phyloP scores from a whole-genome alignment of 2,888 invertebrate species.

The Scaptomyza flava region DNA sequence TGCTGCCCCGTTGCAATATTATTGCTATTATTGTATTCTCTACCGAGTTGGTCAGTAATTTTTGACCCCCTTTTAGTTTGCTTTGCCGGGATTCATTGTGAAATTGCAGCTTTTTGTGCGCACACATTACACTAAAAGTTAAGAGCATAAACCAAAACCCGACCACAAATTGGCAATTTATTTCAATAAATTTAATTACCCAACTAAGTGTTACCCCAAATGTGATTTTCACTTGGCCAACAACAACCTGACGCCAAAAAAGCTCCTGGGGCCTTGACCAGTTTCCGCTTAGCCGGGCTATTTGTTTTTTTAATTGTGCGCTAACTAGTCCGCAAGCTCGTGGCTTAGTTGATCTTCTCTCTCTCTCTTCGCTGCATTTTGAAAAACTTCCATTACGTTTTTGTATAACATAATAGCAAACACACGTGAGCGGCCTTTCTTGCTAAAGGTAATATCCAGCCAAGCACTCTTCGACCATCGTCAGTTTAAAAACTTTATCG shows the following conservation, averaged over 20 bases:
- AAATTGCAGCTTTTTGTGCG: slow-evolving; percentile 16
- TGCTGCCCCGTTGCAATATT: slow-evolving; percentile 15
- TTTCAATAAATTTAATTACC: slow-evolving; percentile 74
- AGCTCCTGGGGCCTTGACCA: slow-evolving; percentile 21
- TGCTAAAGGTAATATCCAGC: background rate
- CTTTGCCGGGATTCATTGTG: slow-evolving; percentile 26
- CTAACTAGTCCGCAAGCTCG: slow-evolving; percentile 52
- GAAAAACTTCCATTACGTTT: slow-evolving; percentile 67
- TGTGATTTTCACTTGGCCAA: slow-evolving; percentile 22
- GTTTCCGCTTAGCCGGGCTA: slow-evolving; percentile 31
- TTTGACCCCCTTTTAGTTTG: background rate
- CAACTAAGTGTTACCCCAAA: slow-evolving; percentile 43
- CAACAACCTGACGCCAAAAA: background rate
- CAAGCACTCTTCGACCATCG: slow-evolving; percentile 7
- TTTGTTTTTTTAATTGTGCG: slow-evolving; percentile 66
- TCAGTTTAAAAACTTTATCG: slow-evolving; percentile 34
- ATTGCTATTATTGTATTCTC: slow-evolving; percentile 2
- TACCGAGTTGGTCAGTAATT: background rate
- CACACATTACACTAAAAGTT: slow-evolving; percentile 60
- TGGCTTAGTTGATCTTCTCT: slow-evolving; percentile 17
- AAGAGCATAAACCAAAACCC: slow-evolving; percentile 30
- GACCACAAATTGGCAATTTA: slow-evolving; percentile 69
- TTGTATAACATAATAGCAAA: slow-evolving; percentile 70
- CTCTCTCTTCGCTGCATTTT: slow-evolving; percentile 22
- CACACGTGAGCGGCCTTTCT: slow-evolving; percentile 30